Base-by-base conservation (phyloP, 2,113 vertebrate species). In the Condylura cristata region DNA sequence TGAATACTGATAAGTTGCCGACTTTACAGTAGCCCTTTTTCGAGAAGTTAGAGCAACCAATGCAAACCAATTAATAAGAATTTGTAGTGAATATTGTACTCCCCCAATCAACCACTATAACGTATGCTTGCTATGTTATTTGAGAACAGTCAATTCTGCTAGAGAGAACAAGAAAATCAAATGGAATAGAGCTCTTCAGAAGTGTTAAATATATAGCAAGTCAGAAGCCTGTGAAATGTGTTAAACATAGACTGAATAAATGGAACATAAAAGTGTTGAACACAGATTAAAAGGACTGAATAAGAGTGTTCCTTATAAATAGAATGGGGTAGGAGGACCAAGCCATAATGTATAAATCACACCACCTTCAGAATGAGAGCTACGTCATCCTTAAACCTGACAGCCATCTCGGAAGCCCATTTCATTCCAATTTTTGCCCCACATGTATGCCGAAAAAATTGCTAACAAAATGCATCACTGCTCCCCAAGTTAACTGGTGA, bases 131-230 rank as follows among this genome's bases (percentile, higher is more conserved):
- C 87, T 60, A 0, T 32, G 72, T 81, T 71, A 44, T 63, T 46
- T 53, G 11, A 78, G 48, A 75, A 89, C 39, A 92, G 66, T 87
- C 61, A 32, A 5, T 72, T 86, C 85, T 76, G 3, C 17, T 14
- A 41, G 7, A 75, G 41, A 84, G 13, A 83, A 76, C 39, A 80
- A 68, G 97, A 85, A 90, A 93, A 95, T 53, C 61, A 72, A 82
- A 70, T 3, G 18, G 56, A 53, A 75, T 81, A 41, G 51, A 88
- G 41, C 65, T 41, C 39, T 16, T 20, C 82, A 30, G 51, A 90
- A 48, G 10, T 70, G n/a, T 58, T 90, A 90, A 96, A 85, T 70
- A 53, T 39, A 46, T 3, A 90, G 61, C 89, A 97, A 90, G 78
- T 86, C 63, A 89, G 82, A 81, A 86, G 88, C 65, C 72, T 79